These are phyloP conservation scores for Leptinotarsa tumamoca DNA, from an alignment of 2,888 invertebrate genomes.

Conservation along the genomic window DNA sequence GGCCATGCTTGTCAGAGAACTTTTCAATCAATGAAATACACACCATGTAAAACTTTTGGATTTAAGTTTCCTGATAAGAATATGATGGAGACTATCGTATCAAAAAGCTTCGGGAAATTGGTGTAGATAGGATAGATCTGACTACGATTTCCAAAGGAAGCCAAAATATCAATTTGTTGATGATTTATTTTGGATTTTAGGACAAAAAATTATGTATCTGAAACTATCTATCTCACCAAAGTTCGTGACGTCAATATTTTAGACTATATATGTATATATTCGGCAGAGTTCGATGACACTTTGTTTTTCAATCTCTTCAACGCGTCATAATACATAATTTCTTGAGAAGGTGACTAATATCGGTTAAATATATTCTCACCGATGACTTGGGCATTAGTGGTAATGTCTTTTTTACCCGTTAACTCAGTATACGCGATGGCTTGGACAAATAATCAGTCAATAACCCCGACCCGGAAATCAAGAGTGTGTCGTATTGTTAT, in stretches of 20 bases:
- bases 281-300: slow-evolving; percentile 33
- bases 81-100: too few relatives aligned
- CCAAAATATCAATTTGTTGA: too few relatives aligned
- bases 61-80: too few relatives aligned
- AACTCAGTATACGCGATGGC: slow-evolving; percentile 34
- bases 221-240: background rate
- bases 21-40: too few relatives aligned
- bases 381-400: slow-evolving; percentile 32
- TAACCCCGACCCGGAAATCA: slow-evolving; percentile 45
- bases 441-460: slow-evolving; percentile 44
- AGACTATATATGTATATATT: background rate
- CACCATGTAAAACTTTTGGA: too few relatives aligned
- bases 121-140: too few relatives aligned
- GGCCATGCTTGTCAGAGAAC: too few relatives aligned
- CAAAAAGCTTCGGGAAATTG: too few relatives aligned
- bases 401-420: slow-evolving; percentile 39
- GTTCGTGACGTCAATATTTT: background rate
- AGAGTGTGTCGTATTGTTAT: slow-evolving; percentile 40
- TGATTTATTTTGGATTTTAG: too few relatives aligned
- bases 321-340: slow-evolving; percentile 33
- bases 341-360: slow-evolving; percentile 40
- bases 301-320: slow-evolving; percentile 40
- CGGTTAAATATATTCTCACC: slow-evolving; percentile 25
- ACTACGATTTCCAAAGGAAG: too few relatives aligned
- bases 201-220: too few relatives aligned